Evolutionary conservation across 2,888 invertebrate species (phyloP).

Genomic region (Meiosimyza decipiens): DNA sequence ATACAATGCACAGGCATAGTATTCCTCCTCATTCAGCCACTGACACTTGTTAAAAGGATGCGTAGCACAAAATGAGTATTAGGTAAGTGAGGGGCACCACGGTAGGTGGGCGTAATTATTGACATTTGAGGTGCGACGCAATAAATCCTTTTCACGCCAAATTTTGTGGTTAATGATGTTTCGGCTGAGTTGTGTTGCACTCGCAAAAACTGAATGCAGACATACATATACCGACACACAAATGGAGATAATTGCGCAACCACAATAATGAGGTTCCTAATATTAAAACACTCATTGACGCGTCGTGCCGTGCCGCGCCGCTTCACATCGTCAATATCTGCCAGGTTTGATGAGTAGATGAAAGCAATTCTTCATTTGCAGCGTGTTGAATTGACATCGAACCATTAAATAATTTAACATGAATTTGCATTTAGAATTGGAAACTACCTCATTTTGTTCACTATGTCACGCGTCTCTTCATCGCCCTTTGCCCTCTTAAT

Average conservation of each 20-base stretch:
- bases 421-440: conserved; percentile 32
- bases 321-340: too few species aligned
- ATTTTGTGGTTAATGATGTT: conserved; percentile 36
- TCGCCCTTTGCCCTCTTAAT: not conserved
- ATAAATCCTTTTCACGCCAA: conserved; percentile 37
- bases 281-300: conserved; percentile 25
- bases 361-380: conserved; percentile 21
- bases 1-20: not conserved
- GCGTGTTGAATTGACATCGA: conserved; percentile 23
- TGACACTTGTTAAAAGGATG: too few species aligned
- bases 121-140: conserved; percentile 22
- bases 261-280: conserved; percentile 25
- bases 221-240: conserved; percentile 4
- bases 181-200: not conserved
- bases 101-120: conserved; percentile 30
- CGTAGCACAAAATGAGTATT: too few species aligned
- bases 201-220: not conserved
- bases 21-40: not conserved
- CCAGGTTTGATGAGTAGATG: conserved; percentile 9
- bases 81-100: too few species aligned
- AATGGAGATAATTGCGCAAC: conserved; percentile 12
- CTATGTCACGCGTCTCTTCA: not conserved
- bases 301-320: too few species aligned
- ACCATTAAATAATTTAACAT: conserved; percentile 33
- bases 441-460: not conserved